These are phyloP conservation scores for Leptobrachium ailaonicum DNA, from an alignment of 2,113 vertebrate genomes.

Conservation along the genomic window DNA sequence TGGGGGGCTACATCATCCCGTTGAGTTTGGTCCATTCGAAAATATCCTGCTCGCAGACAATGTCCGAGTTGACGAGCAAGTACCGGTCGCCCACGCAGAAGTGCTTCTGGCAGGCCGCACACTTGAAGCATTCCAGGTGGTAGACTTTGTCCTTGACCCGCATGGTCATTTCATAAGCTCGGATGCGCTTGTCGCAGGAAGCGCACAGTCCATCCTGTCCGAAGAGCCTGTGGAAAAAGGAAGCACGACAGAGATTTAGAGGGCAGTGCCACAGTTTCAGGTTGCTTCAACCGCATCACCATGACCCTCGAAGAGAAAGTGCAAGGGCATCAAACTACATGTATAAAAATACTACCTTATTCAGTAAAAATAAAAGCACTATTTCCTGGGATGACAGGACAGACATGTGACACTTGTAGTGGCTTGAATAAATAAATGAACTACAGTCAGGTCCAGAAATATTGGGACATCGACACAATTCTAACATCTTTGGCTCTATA, in stretches of 20 bases:
- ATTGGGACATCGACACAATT: too few relatives aligned
- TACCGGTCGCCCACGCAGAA: conserved; percentile 98
- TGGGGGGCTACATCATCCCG: conserved; percentile 74
- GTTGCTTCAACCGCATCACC: too few relatives aligned
- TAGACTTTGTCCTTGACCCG: conserved; percentile 97
- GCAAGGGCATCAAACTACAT: too few relatives aligned
- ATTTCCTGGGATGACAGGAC: too few relatives aligned
- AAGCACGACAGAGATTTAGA: conserved; percentile 9
- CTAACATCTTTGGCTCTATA: too few relatives aligned
- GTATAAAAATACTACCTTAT: too few relatives aligned
- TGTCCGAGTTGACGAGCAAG: conserved; percentile 97
- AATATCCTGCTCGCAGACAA: conserved; percentile 98
- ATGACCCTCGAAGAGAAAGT: too few relatives aligned
- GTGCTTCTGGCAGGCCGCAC: conserved; percentile 96
- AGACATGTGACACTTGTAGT: too few relatives aligned
- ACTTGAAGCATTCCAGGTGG: conserved; percentile 98
- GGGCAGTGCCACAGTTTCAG: too few relatives aligned
- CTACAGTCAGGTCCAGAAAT: too few relatives aligned
- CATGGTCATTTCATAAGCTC: conserved; percentile 99
- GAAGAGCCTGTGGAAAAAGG: conserved; percentile 78
- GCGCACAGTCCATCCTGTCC: conserved; percentile 95
- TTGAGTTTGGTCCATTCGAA: conserved; percentile 98
- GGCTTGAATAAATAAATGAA: too few relatives aligned
- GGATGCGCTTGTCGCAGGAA: conserved; percentile 95
- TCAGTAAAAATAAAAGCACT: too few relatives aligned